Percentiles rank a stretch among this genome's conserved stretches.
phyloP scores from a whole-genome alignment of 1,140 invertebrate species.

The Drosophila leontia region DNA sequence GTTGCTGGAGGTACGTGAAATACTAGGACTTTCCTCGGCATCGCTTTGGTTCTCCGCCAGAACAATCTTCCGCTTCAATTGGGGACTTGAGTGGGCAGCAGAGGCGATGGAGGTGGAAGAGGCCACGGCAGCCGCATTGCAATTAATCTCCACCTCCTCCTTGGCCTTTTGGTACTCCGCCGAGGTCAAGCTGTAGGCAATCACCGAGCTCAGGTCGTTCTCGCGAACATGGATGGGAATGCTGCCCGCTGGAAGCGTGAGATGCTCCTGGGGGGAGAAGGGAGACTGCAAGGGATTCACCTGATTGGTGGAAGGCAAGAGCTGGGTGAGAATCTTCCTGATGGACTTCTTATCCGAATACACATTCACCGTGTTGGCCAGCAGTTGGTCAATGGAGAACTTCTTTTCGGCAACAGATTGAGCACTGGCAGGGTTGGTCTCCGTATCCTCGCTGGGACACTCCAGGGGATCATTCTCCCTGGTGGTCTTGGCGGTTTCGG shows the following conservation, averaged over 20 bases:
- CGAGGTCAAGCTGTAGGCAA: constrained; percentile 93
- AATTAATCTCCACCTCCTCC: constrained; percentile 31
- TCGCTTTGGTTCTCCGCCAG: constrained; percentile 56
- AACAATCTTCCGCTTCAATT: constrained; percentile 58
- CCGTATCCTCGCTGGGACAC: constrained; percentile 38
- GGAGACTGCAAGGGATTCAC: constrained; percentile 86
- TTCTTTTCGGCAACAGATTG: constrained; percentile 56
- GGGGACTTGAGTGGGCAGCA: constrained; percentile 62
- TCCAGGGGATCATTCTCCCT: constrained; percentile 22
- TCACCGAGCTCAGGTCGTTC: constrained; percentile 94
- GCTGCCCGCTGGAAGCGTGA: constrained; percentile 86
- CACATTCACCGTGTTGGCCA: constrained; percentile 55
- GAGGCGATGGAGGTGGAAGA: background rate
- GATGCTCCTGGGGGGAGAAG: constrained; percentile 89
- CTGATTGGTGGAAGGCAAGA: constrained; percentile 87
- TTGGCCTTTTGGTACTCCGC: constrained; percentile 89
- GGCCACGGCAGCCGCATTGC: constrained; percentile 7
- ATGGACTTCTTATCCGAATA: constrained; percentile 88
- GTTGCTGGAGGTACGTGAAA: constrained; percentile 42
- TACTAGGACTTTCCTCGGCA: constrained; percentile 45
- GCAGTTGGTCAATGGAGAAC: constrained; percentile 63
- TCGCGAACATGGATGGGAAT: constrained; percentile 93
- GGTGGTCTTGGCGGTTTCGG: background rate
- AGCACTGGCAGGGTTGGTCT: background rate
- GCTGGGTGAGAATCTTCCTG: constrained; percentile 89